Conservation (phyloP, 2,113 vertebrate genomes). For the Vidua macroura region DNA sequence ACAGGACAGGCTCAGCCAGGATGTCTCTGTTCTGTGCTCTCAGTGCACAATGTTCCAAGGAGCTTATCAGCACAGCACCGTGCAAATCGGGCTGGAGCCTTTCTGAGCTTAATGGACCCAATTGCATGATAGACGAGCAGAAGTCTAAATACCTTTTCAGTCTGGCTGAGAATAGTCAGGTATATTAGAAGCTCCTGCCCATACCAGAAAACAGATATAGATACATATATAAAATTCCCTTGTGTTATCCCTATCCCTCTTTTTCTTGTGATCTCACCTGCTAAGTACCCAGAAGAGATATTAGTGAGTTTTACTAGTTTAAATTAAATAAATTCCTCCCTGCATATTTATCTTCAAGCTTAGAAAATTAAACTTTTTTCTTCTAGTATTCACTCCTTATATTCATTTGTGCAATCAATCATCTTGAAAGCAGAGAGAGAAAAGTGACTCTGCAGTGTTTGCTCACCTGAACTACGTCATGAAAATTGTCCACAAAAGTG, state of each 20-base stretch:
- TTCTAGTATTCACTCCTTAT: not conserved
- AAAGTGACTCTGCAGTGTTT: not conserved
- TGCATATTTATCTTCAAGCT: not conserved
- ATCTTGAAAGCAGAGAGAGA: not conserved
- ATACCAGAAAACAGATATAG: not conserved
- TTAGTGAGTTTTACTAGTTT: not conserved
- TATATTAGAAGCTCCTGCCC: not conserved
- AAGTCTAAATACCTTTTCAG: not conserved
- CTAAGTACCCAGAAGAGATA: not conserved
- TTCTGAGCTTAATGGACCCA: not conserved
- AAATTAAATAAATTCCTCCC: not conserved
- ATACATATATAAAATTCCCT: not conserved
- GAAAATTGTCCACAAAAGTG: not conserved
- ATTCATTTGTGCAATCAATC: not conserved
- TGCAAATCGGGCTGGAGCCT: not conserved
- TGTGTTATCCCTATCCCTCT: not conserved
- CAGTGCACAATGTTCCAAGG: constrained; percentile 12
- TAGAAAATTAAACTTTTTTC: not conserved
- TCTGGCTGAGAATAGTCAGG: not conserved
- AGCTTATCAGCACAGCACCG: not conserved
- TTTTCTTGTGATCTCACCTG: not conserved
- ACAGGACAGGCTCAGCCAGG: not conserved
- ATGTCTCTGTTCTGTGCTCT: not conserved
- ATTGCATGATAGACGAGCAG: not conserved
- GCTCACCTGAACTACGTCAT: not conserved